Evolutionary conservation across 2,113 vertebrate genomes (phyloP).

Genomic region (Ariopsis seemanni): DNA sequence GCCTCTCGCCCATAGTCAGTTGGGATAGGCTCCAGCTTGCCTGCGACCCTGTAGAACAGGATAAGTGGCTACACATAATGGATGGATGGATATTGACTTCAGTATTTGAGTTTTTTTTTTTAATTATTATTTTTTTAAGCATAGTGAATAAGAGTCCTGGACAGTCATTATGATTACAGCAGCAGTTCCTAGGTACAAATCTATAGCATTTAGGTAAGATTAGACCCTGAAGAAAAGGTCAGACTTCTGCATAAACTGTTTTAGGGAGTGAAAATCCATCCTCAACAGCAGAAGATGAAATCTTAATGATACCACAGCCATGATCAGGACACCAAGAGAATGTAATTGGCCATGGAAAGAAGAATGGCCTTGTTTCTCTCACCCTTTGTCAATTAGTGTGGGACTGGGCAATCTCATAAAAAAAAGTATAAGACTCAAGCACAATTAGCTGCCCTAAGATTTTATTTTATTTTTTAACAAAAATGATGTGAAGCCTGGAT

Average conservation of each 20-base stretch:
- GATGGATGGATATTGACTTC: no score
- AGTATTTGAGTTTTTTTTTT: no score
- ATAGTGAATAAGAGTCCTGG: not conserved
- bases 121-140: no score
- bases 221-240: not conserved
- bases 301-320: not conserved
- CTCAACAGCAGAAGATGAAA: not conserved
- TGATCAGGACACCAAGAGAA: not conserved
- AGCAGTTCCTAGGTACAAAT: not conserved
- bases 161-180: not conserved
- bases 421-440: not conserved
- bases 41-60: no score
- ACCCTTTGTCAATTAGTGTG: conserved; percentile 16
- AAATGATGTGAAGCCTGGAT: not conserved
- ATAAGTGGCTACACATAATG: no score
- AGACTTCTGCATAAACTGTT: not conserved
- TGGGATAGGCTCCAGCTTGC: no score
- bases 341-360: not conserved
- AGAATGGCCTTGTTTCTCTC: not conserved
- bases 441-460: not conserved
- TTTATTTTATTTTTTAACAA: not conserved
- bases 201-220: not conserved
- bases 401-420: conserved; percentile 2
- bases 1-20: no score
- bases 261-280: not conserved